Evolutionary conservation across 2,113 vertebrate genomes (phyloP), one percentile per base, ranked within the genome.

Genomic region (Cyanistes caeruleus): DNA sequence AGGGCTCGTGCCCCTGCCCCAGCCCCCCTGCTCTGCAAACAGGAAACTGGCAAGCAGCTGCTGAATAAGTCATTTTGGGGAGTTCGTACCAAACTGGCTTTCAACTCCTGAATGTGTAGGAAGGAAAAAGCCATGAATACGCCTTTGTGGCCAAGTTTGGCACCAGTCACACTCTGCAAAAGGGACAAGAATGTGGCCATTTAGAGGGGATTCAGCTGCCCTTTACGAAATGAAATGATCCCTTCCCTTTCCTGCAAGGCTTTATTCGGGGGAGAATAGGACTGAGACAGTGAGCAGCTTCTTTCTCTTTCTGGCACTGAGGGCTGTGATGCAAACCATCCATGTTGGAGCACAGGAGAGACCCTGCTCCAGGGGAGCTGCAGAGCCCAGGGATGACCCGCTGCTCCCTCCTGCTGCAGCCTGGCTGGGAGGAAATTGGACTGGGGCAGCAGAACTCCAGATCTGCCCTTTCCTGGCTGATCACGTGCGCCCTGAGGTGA

Each of bases 151-250:
- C 92, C 89, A 77, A 62, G 79, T 96, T 79, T 97, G 97, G 97
- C 97, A 97, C 87, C 78, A 60, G 86, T 63, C 15, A 0, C 60
- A 8, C 92, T 95, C 94, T 80, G 89, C 24, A 22, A 92, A 94
- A 62, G 53, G 96, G 95, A 95, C 93, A 97, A 97, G 97, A 97
- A 97, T 97, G 96, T 96, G 89, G 92, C 92, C 96, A 97, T 97
- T 97, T 97, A 97, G 90, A 95, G 94, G 79, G 92, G 95, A 96
- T 65, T 90, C 95, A 96, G 94, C 96, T 97, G 97, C 95, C 97
- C 97, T 97, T 97, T 95, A 96, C 95, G 92, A 94, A 94, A 91
- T 95, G 28, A 84, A 97, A 96, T 35, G 87, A 93, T 96, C 87
- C 82, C 73, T 96, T 95, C 95, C 95, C 90, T 96, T 95, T 96